These are phyloP conservation scores for Disparrhopalites patrizii DNA, from an alignment of 2,888 invertebrate species.

Conservation along the genomic window DNA sequence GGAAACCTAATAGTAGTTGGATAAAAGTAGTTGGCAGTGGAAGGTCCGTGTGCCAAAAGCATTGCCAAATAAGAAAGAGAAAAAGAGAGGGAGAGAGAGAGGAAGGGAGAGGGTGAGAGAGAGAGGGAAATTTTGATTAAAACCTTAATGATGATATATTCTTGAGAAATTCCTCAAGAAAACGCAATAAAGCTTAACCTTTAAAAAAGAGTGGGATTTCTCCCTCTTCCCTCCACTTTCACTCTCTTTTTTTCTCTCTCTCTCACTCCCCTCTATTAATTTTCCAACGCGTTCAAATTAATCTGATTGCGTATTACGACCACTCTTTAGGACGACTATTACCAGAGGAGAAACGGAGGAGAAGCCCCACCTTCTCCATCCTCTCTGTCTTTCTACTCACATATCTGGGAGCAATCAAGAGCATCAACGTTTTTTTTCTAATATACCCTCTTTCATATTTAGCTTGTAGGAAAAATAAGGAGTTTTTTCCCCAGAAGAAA, in stretches of 20 bases:
- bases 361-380: neutral
- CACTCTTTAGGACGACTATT: neutral
- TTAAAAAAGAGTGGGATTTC: too few species aligned
- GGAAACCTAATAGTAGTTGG: too few species aligned
- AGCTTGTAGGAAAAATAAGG: too few species aligned
- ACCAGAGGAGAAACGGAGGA: neutral
- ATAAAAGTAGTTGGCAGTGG: too few species aligned
- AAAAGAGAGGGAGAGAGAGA: conserved; percentile 5
- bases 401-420: conserved; percentile 8
- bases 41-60: too few species aligned
- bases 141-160: conserved; percentile 48
- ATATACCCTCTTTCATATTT: neutral
- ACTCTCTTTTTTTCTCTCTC: too few species aligned
- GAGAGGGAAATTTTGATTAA: conserved; percentile 43
- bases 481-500: too few species aligned
- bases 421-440: conserved; percentile 8
- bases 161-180: conserved; percentile 22
- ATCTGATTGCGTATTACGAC: conserved; percentile 38
- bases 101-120: neutral
- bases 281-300: conserved; percentile 44
- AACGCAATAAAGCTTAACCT: conserved; percentile 13
- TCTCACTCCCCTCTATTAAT: conserved; percentile 46
- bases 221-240: too few species aligned
- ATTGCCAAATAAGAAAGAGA: too few species aligned
- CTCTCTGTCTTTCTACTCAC: neutral